Evolutionary conservation across 2,797 vertebrate genomes (phyloP), one percentile per base, ranked within the genome.

Genomic region (Malacoctenus gilli): DNA sequence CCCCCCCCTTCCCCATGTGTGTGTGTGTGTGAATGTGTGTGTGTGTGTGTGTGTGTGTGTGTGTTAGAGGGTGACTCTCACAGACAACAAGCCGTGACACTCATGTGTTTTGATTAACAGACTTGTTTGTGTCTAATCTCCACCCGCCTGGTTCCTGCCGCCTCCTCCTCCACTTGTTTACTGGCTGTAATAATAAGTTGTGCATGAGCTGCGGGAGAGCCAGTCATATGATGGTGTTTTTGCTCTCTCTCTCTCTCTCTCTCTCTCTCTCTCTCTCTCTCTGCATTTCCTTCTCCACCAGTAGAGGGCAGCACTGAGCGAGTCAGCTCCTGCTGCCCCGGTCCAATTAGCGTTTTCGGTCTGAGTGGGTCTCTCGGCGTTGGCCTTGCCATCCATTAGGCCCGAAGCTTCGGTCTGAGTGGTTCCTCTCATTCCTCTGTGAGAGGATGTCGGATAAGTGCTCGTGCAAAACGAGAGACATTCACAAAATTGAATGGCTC

Each of bases 151-250:
- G 1, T 47, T 20, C 42, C 48, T n/a, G n/a, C 44, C 9, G 28
- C 56, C 32, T 18, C 20, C 13, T 41, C 13, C 36, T 25, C 12
- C 30, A 46, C 75, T 78, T 84, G 75, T 86, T 85, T 77, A 79
- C 76, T 9, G 55, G 51, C 63, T 77, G 55, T 75, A 76, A 70
- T 83, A 85, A 82, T 65, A 75, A 68, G 75, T 78, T 78, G 75
- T 73, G 83, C 72, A 78, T 80, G 82, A 85, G 82, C 42, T 69
- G 72, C 68, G 68, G 59, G 62, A 67, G 67, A 68, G 64, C 39
- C 39, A 61, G 82, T 88, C 85, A 82, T 76, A 83, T 87, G 84
- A 90, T 74, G 50, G 34, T 85, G 69, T 75, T 83, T 77, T 77
- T 75, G 46, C n/a, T 15, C 39, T 55, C 36, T 25, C 30, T 43